Conservation (phyloP, 2,113 vertebrate species). For the Myotis davidii region DNA sequence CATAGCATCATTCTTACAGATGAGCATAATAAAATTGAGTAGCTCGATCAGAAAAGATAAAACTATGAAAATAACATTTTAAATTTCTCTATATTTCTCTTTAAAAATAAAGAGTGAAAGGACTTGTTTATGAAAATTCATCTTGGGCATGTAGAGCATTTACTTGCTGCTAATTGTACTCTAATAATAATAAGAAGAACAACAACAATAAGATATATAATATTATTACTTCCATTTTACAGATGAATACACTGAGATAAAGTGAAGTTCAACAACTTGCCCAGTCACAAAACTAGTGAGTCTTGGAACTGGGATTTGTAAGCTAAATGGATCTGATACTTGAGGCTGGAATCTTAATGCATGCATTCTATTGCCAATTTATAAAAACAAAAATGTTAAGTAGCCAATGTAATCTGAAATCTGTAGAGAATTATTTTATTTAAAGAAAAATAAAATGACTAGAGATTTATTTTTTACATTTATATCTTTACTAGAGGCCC, state of each 20-base stretch:
- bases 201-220: neutral
- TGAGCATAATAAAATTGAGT: constrained; percentile 4
- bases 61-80: neutral
- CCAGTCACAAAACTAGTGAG: neutral
- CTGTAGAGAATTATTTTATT: neutral
- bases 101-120: neutral
- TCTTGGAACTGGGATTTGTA: neutral
- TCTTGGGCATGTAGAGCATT: neutral
- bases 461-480: neutral
- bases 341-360: neutral
- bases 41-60: constrained; percentile 11
- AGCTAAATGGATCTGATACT: neutral
- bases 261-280: neutral
- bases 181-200: neutral
- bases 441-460: neutral
- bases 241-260: neutral
- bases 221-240: neutral
- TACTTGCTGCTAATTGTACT: neutral
- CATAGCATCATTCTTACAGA: neutral
- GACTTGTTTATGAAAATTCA: neutral
- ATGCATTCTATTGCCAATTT: neutral
- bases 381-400: neutral
- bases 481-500: too few relatives aligned
- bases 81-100: neutral
- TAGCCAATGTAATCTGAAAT: neutral